Evolutionary conservation across 1,140 invertebrate species (phyloP).

Genomic region (Gryllus bimaculatus): DNA sequence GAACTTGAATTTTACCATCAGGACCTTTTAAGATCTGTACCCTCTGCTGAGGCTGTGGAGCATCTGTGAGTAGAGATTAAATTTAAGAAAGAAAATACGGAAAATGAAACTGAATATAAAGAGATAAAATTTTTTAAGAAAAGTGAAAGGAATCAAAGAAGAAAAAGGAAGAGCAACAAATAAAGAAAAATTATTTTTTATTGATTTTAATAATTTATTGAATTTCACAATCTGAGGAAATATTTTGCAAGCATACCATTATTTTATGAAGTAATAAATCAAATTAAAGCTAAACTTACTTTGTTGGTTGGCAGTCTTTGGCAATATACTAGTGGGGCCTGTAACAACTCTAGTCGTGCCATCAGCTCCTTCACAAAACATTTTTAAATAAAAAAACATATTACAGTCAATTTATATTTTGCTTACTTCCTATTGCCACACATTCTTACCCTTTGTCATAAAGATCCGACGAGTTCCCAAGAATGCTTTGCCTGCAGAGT

Average conservation of each 20-base stretch:
- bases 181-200: too few relatives aligned
- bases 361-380: conserved; percentile 45
- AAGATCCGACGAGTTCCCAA: conserved; percentile 61
- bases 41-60: conserved; percentile 47
- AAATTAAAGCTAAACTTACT: conserved; percentile 37
- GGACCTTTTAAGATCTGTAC: conserved; percentile 83
- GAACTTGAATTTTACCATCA: conserved; percentile 84
- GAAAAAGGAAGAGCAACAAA: too few relatives aligned
- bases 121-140: too few relatives aligned
- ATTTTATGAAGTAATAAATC: too few relatives aligned
- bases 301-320: conserved; percentile 35
- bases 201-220: too few relatives aligned
- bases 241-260: too few relatives aligned
- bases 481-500: conserved; percentile 52
- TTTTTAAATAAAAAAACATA: not conserved
- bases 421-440: not conserved
- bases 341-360: conserved; percentile 65
- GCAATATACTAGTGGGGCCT: conserved; percentile 43
- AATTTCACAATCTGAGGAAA: too few relatives aligned
- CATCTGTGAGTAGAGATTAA: not conserved
- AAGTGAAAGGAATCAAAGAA: too few relatives aligned
- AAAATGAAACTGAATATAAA: too few relatives aligned
- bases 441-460: conserved; percentile 57
- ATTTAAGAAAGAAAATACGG: not conserved
- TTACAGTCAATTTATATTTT: conserved; percentile 8